Conservation (phyloP, 1,140 invertebrate species). For the Eciton burchellii region DNA sequence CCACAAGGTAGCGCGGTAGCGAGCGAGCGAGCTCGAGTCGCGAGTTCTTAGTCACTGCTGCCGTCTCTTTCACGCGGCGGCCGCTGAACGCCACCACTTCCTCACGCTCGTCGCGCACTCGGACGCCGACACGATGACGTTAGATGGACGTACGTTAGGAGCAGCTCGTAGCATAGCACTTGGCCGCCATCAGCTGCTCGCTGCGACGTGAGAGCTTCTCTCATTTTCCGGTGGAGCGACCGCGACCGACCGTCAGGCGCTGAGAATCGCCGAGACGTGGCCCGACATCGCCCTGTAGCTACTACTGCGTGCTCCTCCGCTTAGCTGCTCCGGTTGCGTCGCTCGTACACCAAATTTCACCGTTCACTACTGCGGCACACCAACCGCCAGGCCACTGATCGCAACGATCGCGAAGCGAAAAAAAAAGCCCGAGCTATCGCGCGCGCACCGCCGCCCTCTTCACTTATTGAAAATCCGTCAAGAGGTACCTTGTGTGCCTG, state of each 20-base stretch:
- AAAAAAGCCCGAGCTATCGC: constrained; percentile 64
- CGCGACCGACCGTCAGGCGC: constrained; percentile 71
- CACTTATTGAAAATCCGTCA: constrained; percentile 81
- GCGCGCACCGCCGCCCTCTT: constrained; percentile 76
- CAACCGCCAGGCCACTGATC: constrained; percentile 25
- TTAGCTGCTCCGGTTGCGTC: constrained; percentile 31
- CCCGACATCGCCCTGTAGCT: constrained; percentile 67
- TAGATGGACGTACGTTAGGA: constrained; percentile 45
- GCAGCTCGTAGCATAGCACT: constrained; percentile 58
- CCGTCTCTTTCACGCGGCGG: neutral
- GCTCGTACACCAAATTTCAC: constrained; percentile 61
- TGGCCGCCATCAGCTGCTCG: constrained; percentile 78
- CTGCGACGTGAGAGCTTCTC: constrained; percentile 73
- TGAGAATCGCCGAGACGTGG: constrained; percentile 71
- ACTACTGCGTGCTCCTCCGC: constrained; percentile 2
- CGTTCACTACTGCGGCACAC: constrained; percentile 57
- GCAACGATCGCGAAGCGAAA: constrained; percentile 56
- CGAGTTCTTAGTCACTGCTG: neutral
- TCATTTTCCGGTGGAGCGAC: constrained; percentile 75
- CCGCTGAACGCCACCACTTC: constrained; percentile 1
- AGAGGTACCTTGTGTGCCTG: constrained; percentile 82
- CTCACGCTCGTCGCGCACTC: constrained; percentile 12
- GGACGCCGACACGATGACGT: constrained; percentile 30
- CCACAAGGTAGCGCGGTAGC: constrained; percentile 16
- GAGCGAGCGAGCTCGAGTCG: constrained; percentile 59